Evolutionary conservation across 1,140 invertebrate species (phyloP), one percentile per base, ranked within the genome.

Genomic region (Hermetia illucens): DNA sequence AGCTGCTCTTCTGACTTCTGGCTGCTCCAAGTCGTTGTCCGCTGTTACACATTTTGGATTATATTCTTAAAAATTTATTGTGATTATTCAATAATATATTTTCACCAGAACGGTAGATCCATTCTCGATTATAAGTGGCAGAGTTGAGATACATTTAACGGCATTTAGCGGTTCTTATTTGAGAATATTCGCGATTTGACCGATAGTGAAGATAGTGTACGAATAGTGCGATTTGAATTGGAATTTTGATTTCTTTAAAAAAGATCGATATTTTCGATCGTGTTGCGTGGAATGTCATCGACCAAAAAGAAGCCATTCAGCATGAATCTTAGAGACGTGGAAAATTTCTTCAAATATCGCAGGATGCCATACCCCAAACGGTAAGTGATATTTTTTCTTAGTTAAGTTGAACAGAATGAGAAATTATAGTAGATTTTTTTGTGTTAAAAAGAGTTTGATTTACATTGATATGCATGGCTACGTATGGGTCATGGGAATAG

Each of bases 351-450:
- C 20, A 58, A 54, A 40, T 58, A 58, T 39, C 44, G 55, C 18
- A 51, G 55, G 24, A 58, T 58, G 50, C 55, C 55, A 34, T 58
- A 58, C 43, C 55, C 55, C 18, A 58, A 58, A 44, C 50, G 55
- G 55, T 58, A 49, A 58, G 55, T 55, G 15, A 1, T 9, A 19
- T 5, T 19, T 16, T 45, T 34, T 38, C 39, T 39, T 29, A 31
- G 30, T 22, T 22, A 35, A 38, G 36, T 43, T 39, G 19, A n/a
- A n/a, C n/a, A n/a, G n/a, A n/a, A n/a, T n/a, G n/a, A n/a, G n/a
- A n/a, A n/a, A n/a, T n/a, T n/a, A n/a, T n/a, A n/a, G n/a, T n/a
- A n/a, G n/a, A n/a, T n/a, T n/a, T n/a, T n/a, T n/a, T n/a, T n/a
- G n/a, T n/a, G n/a, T n/a, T n/a, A n/a, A n/a, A n/a, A n/a, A n/a